phyloP scores from a whole-genome alignment of 2,888 invertebrate species.

The Myopa testacea region DNA sequence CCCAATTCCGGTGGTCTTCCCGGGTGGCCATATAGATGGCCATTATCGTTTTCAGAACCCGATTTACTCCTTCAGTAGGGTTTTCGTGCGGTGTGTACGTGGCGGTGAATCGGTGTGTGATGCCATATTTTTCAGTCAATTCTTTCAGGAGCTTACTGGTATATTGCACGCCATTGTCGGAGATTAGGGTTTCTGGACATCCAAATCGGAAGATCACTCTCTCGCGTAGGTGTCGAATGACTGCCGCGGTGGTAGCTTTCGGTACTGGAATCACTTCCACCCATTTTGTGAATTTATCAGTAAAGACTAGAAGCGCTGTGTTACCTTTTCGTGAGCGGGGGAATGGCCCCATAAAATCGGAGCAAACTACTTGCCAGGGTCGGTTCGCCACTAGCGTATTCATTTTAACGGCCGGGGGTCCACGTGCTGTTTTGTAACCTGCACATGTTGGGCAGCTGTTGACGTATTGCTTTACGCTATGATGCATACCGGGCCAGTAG shows the following conservation, averaged over 20 bases:
- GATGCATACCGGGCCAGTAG: neutral
- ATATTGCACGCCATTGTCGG: neutral
- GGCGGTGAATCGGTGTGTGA: neutral
- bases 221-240: neutral
- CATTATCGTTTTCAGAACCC: neutral
- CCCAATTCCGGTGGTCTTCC: neutral
- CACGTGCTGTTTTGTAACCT: no score
- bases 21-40: neutral
- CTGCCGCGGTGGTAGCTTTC: neutral
- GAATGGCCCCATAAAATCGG: no score
- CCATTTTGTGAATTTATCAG: no score
- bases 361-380: no score
- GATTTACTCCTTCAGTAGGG: slow-evolving; percentile 14
- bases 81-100: neutral
- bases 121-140: neutral
- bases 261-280: neutral
- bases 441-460: neutral
- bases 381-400: no score
- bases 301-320: no score
- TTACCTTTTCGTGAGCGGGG: no score
- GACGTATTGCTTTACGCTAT: neutral
- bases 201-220: neutral
- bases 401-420: no score
- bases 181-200: slow-evolving; percentile 5
- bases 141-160: neutral